Evolutionary conservation across 2,113 vertebrate species (phyloP).

Genomic region (Alosa alosa): DNA sequence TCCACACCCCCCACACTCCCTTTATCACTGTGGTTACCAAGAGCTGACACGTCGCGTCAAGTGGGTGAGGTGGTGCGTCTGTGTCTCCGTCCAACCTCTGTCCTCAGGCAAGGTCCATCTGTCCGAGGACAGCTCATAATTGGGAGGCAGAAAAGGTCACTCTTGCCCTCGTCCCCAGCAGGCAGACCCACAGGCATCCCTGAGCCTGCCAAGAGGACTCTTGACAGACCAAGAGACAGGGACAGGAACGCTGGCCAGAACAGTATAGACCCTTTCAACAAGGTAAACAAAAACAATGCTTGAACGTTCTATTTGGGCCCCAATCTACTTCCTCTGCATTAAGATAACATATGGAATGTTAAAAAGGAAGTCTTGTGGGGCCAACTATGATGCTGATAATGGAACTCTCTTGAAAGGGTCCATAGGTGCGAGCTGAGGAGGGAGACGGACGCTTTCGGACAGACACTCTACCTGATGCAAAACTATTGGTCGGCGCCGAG

Average conservation of each 20-base stretch:
- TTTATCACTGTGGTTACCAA: slow-evolving; percentile 35
- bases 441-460: background rate
- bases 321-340: too few relatives aligned
- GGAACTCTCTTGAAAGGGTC: too few relatives aligned
- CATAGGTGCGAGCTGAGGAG: slow-evolving; percentile 34
- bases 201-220: slow-evolving; percentile 46
- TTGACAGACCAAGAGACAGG: slow-evolving; percentile 14
- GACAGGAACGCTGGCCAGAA: slow-evolving; percentile 47
- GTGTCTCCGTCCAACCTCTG: background rate
- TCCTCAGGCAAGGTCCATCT: background rate
- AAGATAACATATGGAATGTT: too few relatives aligned
- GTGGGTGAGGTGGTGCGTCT: slow-evolving; percentile 37
- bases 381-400: too few relatives aligned
- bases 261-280: too few relatives aligned
- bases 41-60: slow-evolving; percentile 32
- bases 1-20: background rate
- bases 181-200: slow-evolving; percentile 33
- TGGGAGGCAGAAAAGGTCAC: background rate
- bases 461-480: background rate
- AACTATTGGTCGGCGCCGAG: background rate
- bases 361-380: too few relatives aligned
- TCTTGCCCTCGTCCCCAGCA: background rate
- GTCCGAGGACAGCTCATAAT: background rate
- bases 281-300: too few relatives aligned
- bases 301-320: too few relatives aligned